Evolutionary conservation across 2,888 invertebrate genomes (phyloP).

Genomic region (Drosophila cracens): DNA sequence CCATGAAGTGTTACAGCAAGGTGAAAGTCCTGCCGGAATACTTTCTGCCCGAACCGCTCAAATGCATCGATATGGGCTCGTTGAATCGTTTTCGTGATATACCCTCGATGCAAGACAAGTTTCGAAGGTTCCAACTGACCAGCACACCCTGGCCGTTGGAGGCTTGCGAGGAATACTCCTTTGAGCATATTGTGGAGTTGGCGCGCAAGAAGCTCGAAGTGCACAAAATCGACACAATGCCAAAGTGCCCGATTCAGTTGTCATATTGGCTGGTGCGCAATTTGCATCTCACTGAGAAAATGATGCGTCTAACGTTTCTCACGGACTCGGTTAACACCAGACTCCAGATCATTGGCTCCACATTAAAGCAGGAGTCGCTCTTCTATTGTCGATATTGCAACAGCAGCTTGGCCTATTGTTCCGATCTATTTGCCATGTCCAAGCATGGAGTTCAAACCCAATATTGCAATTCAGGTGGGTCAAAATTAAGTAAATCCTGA

Average conservation of each 20-base stretch:
- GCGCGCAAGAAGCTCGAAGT: constrained; percentile 81
- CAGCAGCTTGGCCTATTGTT: constrained; percentile 88
- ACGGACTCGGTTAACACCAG: constrained; percentile 90
- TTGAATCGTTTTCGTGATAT: constrained; percentile 85
- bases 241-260: constrained; percentile 88
- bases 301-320: constrained; percentile 88
- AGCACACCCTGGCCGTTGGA: constrained; percentile 89
- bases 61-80: constrained; percentile 85
- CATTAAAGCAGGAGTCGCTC: constrained; percentile 85
- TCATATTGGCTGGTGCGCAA: constrained; percentile 94
- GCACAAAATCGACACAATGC: constrained; percentile 86
- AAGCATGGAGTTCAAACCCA: constrained; percentile 92
- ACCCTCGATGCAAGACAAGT: constrained; percentile 81
- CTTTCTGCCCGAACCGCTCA: constrained; percentile 86
- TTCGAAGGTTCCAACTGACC: constrained; percentile 85
- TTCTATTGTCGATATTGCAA: constrained; percentile 87
- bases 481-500: background rate
- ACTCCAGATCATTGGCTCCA: constrained; percentile 85
- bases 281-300: constrained; percentile 89
- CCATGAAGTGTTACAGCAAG: constrained; percentile 86
- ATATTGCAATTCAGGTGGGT: constrained; percentile 90
- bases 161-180: constrained; percentile 88
- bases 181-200: constrained; percentile 84
- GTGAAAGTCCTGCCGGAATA: constrained; percentile 90
- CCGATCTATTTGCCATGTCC: constrained; percentile 92